A percentile compares a stretch with the other conserved stretches of the same genome.
phyloP scores from a whole-genome alignment of 2,797 vertebrate genomes.

The Peromyscus eremicus region DNA sequence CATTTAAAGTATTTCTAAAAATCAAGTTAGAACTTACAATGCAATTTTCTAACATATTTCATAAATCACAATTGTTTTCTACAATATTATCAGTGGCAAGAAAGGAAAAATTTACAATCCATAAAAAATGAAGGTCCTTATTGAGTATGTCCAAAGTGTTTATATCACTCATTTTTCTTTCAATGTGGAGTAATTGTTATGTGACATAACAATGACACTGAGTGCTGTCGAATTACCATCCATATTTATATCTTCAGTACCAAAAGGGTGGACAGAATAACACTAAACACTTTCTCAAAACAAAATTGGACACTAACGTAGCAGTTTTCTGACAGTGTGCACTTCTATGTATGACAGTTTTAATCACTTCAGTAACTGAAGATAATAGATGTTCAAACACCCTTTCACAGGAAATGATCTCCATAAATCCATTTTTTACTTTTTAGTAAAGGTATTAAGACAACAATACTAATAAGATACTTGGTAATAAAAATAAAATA shows the following conservation, averaged over 20 bases:
- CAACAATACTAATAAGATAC: not conserved
- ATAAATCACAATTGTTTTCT: slow-evolving; percentile 47
- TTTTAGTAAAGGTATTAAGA: slow-evolving; percentile 69
- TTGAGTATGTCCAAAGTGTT: slow-evolving; percentile 50
- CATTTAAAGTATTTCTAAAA: not conserved
- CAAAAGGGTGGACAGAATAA: slow-evolving; percentile 78
- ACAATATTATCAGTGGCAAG: not conserved
- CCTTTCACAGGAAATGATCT: slow-evolving; percentile 80
- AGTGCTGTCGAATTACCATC: slow-evolving; percentile 83
- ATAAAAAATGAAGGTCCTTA: slow-evolving; percentile 12
- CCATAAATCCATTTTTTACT: slow-evolving; percentile 58
- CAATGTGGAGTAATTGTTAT: slow-evolving; percentile 76
- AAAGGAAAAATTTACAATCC: not conserved
- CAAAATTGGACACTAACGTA: slow-evolving; percentile 82
- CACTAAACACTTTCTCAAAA: slow-evolving; percentile 84
- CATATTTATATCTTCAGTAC: slow-evolving; percentile 75
- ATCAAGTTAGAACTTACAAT: not conserved
- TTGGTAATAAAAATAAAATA: slow-evolving; percentile 58
- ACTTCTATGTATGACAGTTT: slow-evolving; percentile 81
- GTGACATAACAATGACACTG: slow-evolving; percentile 77
- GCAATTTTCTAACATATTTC: not conserved
- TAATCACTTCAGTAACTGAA: slow-evolving; percentile 78
- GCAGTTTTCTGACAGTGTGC: slow-evolving; percentile 79
- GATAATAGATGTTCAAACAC: slow-evolving; percentile 79
- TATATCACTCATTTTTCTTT: slow-evolving; percentile 76